Conservation (phyloP, 1,140 invertebrate species). For the Xylocopa sonorina region DNA sequence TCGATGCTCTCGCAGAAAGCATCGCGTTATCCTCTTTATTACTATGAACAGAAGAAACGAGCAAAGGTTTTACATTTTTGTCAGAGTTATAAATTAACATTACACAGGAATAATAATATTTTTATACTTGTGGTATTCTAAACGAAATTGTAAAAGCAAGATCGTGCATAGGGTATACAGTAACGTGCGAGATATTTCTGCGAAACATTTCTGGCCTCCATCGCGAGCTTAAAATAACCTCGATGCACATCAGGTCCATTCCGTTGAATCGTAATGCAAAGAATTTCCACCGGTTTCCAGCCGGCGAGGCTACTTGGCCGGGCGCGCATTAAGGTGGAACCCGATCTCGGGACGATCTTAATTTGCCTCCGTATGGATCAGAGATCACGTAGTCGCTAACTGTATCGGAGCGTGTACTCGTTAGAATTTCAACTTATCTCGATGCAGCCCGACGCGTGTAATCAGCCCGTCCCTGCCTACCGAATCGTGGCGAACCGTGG, state of each 20-base stretch:
- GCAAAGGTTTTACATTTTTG: too few species aligned
- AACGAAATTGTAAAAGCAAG: too few species aligned
- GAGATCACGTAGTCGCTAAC: constrained; percentile 26
- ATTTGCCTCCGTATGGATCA: constrained; percentile 42
- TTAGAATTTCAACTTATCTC: constrained; percentile 34
- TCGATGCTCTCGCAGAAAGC: too few species aligned
- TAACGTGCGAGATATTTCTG: too few species aligned
- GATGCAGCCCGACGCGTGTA: constrained; percentile 19
- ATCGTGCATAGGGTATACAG: too few species aligned
- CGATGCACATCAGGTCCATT: neutral
- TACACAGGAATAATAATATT: too few species aligned
- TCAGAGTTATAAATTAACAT: too few species aligned
- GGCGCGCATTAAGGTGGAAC: constrained; percentile 6
- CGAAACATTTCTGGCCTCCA: too few species aligned
- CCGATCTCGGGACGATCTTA: constrained; percentile 42
- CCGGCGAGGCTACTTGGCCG: neutral
- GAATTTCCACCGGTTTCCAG: constrained; percentile 5
- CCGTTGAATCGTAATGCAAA: neutral
- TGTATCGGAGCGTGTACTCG: constrained; percentile 26
- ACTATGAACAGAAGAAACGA: too few species aligned
- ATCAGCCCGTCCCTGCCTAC: neutral
- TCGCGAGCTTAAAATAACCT: neutral
- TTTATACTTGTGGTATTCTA: too few species aligned
- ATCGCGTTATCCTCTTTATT: too few species aligned
- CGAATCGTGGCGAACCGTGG: constrained; percentile 2